phyloP scores from a whole-genome alignment of 2,797 vertebrate species.

The Diplodus puntazzo region DNA sequence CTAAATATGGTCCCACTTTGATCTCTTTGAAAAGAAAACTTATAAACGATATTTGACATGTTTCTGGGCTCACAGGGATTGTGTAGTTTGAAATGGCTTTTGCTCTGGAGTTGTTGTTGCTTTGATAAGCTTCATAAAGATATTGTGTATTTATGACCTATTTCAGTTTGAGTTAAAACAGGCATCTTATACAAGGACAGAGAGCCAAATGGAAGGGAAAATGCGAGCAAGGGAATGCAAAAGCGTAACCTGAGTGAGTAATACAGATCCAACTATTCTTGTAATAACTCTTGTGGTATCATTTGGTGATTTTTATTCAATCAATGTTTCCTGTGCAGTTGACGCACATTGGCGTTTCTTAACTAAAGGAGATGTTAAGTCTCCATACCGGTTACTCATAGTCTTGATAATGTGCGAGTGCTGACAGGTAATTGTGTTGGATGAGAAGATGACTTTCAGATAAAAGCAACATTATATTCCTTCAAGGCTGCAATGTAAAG shows the following conservation, averaged over 20 bases:
- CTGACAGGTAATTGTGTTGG: slow-evolving; percentile 35
- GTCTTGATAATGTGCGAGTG: slow-evolving; percentile 31
- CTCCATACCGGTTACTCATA: neutral
- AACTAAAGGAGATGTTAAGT: neutral
- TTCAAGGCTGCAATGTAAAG: neutral
- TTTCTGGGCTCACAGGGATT: neutral
- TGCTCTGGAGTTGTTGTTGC: neutral
- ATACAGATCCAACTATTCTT: neutral
- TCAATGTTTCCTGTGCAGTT: neutral
- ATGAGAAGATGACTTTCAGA: slow-evolving; percentile 23
- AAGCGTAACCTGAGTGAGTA: neutral
- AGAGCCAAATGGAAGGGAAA: neutral
- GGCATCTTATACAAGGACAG: neutral
- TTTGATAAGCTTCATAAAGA: neutral
- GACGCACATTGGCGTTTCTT: neutral
- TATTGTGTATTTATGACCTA: neutral
- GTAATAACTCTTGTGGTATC: neutral
- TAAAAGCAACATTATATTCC: slow-evolving; percentile 6
- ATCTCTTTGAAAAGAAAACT: slow-evolving; percentile 21
- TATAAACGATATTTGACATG: slow-evolving; percentile 20
- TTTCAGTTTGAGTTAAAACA: neutral
- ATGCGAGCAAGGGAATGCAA: neutral
- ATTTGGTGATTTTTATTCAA: neutral
- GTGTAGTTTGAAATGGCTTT: slow-evolving; percentile 1
- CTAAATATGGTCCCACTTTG: slow-evolving; percentile 47